Evolutionary conservation across 1,140 invertebrate genomes (phyloP).

Genomic region (Proctacanthus coquilletti): DNA sequence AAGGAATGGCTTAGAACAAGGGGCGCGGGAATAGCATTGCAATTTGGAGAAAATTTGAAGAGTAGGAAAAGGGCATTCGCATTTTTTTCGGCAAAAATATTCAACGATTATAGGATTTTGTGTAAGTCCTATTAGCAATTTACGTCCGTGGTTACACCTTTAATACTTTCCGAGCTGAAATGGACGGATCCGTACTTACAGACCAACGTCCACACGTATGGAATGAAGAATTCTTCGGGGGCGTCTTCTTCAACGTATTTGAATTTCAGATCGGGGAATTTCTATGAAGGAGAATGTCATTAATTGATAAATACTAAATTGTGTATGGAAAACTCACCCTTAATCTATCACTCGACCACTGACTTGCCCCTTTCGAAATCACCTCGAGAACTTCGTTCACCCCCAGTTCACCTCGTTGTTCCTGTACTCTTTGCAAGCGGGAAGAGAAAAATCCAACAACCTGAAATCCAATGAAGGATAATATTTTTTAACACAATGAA

Average conservation of each 20-base stretch:
- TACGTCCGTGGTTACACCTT: constrained; percentile 28
- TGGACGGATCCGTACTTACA: constrained; percentile 63
- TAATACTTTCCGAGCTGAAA: constrained; percentile 50
- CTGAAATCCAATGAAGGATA: constrained; percentile 37
- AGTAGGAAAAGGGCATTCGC: too few relatives aligned
- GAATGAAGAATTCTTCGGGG: constrained; percentile 98
- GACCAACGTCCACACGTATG: constrained; percentile 93
- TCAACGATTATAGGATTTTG: too few relatives aligned
- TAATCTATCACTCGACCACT: constrained; percentile 82
- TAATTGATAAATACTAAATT: not conserved
- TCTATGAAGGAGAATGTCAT: constrained; percentile 46
- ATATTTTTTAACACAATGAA: too few relatives aligned
- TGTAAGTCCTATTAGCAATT: constrained; percentile 30
- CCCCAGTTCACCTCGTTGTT: constrained; percentile 51
- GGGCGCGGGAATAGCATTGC: too few relatives aligned
- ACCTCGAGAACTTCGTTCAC: constrained; percentile 71
- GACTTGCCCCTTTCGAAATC: constrained; percentile 71
- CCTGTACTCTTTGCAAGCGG: constrained; percentile 46
- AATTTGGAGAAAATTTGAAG: too few relatives aligned
- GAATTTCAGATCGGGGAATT: constrained; percentile 97
- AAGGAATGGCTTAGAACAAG: too few relatives aligned
- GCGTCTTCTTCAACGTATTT: constrained; percentile 98
- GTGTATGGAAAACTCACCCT: constrained; percentile 41
- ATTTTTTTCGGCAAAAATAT: too few relatives aligned
- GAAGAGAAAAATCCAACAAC: constrained; percentile 77